These are phyloP conservation scores for Heliconius congener DNA, from an alignment of 1,140 invertebrate species.

Conservation along the genomic window DNA sequence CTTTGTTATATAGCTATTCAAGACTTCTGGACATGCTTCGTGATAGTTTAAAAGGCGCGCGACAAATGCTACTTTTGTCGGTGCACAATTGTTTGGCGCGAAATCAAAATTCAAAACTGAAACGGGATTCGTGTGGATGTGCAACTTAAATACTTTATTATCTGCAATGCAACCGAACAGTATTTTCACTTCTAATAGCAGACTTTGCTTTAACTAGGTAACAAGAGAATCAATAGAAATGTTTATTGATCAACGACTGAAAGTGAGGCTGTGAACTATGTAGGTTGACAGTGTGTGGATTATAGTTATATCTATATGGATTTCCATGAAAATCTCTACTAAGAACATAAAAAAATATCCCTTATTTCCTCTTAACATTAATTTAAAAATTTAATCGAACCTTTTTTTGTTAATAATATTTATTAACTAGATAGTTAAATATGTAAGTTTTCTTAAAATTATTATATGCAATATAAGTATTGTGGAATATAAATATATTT, in stretches of 20 bases:
- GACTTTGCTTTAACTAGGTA: slow-evolving; percentile 35
- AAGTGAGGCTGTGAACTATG: slow-evolving; percentile 47
- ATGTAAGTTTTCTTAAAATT: not conserved
- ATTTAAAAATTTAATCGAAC: not conserved
- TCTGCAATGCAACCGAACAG: slow-evolving; percentile 21
- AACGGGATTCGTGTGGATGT: not conserved
- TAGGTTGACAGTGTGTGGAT: slow-evolving; percentile 26
- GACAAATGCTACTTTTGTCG: slow-evolving; percentile 19
- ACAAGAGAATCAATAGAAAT: slow-evolving; percentile 53
- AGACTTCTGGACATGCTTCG: not conserved
- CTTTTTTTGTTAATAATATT: too few species aligned
- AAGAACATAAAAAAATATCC: not conserved
- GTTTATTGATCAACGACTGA: slow-evolving; percentile 49
- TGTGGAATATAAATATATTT: too few species aligned
- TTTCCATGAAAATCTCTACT: not conserved
- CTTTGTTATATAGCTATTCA: not conserved
- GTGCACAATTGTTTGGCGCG: slow-evolving; percentile 35
- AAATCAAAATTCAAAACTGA: slow-evolving; percentile 34
- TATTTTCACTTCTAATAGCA: slow-evolving; percentile 2
- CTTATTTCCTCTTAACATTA: not conserved
- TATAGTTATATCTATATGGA: not conserved
- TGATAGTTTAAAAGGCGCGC: slow-evolving; percentile 24
- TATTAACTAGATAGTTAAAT: not conserved
- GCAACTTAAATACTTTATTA: slow-evolving; percentile 21
- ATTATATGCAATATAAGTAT: not conserved